Conservation (phyloP, 2,797 vertebrate genomes). For the Arrhamphus sclerolepis region DNA sequence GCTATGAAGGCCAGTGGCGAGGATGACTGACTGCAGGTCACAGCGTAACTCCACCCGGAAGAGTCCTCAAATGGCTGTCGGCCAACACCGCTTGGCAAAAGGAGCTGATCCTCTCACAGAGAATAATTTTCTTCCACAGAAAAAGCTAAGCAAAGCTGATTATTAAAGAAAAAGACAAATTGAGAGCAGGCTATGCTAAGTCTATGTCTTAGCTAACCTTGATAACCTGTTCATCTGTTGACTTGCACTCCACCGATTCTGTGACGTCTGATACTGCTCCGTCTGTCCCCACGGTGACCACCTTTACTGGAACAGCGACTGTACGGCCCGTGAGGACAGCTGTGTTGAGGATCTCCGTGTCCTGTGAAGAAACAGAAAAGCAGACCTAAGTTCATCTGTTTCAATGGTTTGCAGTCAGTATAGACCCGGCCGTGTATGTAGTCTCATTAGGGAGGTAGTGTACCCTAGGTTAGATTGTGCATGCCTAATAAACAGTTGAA, state of each 20-base stretch:
- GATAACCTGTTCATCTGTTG: constrained; percentile 88
- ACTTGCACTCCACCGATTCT: constrained; percentile 90
- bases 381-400: neutral
- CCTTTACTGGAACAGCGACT: constrained; percentile 88
- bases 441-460: neutral
- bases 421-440: neutral
- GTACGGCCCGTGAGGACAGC: constrained; percentile 91
- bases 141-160: no score
- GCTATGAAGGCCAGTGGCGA: no score
- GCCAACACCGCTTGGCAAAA: no score
- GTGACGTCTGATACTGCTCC: constrained; percentile 89
- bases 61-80: no score
- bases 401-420: neutral
- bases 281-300: constrained; percentile 90
- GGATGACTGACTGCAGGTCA: no score
- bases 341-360: constrained; percentile 94
- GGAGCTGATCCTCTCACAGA: no score
- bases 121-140: no score
- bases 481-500: no score
- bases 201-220: constrained; percentile 79
- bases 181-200: neutral
- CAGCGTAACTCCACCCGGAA: no score
- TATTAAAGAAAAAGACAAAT: no score
- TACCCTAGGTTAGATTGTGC: no score
- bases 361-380: constrained; percentile 74